Evolutionary conservation across 2,888 invertebrate species (phyloP).

Genomic region (Agrilus mali): DNA sequence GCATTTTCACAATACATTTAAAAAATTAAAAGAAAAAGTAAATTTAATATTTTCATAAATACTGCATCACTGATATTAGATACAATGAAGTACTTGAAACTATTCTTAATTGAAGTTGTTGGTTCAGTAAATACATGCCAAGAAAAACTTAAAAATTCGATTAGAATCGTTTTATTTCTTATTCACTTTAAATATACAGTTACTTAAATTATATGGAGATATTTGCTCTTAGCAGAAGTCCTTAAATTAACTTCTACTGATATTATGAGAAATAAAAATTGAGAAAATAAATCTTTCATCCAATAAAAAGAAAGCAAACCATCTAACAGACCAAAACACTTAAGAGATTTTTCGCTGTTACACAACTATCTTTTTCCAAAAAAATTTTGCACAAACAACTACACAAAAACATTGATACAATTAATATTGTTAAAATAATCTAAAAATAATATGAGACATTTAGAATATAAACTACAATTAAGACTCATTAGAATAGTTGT

Average conservation of each 20-base stretch:
- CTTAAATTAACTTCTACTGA: neutral
- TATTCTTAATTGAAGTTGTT: conserved; percentile 7
- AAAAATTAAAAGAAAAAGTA: neutral
- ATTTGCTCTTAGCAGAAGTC: neutral
- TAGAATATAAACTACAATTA: too few species aligned
- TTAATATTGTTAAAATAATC: conserved; percentile 1
- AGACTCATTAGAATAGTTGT: too few species aligned
- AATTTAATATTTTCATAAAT: too few species aligned
- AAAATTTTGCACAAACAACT: conserved; percentile 2
- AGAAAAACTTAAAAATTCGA: conserved; percentile 13
- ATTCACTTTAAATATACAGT: conserved; percentile 11
- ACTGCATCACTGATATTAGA: too few species aligned
- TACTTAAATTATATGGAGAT: conserved; percentile 1
- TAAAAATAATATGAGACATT: neutral
- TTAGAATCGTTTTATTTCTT: conserved; percentile 15
- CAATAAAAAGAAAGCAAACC: too few species aligned
- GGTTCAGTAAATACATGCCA: conserved; percentile 20
- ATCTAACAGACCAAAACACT: too few species aligned
- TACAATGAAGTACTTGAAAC: too few species aligned
- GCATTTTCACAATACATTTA: neutral
- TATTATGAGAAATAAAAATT: too few species aligned
- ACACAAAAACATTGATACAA: conserved; percentile 3
- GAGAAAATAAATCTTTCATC: too few species aligned
- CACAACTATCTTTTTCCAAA: neutral
- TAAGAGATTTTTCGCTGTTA: too few species aligned